Conservation (phyloP, 1,140 invertebrate species). For the Mylabris phalerata region DNA sequence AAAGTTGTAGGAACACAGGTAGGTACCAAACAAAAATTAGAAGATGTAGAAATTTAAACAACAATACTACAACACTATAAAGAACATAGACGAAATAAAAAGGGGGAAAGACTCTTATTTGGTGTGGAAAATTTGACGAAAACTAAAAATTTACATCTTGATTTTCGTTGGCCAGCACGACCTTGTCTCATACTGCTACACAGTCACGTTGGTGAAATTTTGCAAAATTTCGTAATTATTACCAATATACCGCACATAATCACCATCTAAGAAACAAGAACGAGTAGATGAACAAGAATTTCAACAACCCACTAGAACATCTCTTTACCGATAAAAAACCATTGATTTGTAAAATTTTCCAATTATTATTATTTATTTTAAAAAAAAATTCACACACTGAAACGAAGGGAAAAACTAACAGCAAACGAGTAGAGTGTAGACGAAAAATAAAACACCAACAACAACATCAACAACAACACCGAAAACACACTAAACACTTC, state of each 20-base stretch:
- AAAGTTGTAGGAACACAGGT: too few species aligned
- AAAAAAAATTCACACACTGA: too few species aligned
- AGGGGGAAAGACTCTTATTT: neutral
- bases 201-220: conserved; percentile 21
- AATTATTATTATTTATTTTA: neutral
- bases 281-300: neutral
- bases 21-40: too few species aligned
- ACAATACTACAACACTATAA: conserved; percentile 1
- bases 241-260: neutral
- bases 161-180: conserved; percentile 46
- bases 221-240: conserved; percentile 12
- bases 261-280: neutral
- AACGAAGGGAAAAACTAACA: too few species aligned
- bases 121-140: too few species aligned
- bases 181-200: conserved; percentile 46
- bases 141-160: conserved; percentile 44
- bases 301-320: neutral
- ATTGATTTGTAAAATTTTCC: too few species aligned
- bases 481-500: too few species aligned
- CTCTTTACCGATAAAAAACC: too few species aligned
- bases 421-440: too few species aligned
- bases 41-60: conserved; percentile 10
- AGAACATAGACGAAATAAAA: neutral
- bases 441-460: too few species aligned
- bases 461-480: too few species aligned